These are phyloP conservation scores for Thalassoma bifasciatum DNA, from an alignment of 2,113 vertebrate species.

Conservation along the genomic window DNA sequence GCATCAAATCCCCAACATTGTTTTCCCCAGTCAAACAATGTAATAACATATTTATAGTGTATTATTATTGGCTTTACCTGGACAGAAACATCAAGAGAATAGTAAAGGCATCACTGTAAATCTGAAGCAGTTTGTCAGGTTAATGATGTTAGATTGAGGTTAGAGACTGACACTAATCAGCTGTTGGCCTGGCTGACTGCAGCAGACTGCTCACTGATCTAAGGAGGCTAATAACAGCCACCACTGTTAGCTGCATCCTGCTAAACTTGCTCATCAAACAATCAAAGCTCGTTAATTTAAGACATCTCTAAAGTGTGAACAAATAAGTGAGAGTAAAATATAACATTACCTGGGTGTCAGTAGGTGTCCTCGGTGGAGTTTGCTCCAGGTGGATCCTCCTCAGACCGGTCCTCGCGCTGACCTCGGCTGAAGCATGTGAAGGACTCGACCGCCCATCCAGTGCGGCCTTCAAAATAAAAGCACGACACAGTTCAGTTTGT, in stretches of 20 bases:
- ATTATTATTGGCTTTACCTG: not conserved
- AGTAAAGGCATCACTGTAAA: not conserved
- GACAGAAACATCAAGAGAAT: too few species aligned
- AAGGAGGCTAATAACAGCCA: slow-evolving; percentile 44
- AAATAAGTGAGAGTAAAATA: not conserved
- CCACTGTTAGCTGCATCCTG: not conserved
- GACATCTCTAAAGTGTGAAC: not conserved
- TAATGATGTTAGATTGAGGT: slow-evolving; percentile 34
- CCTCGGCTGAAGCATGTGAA: slow-evolving; percentile 55
- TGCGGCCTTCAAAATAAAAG: slow-evolving; percentile 63
- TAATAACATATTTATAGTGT: not conserved
- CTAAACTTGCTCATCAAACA: not conserved
- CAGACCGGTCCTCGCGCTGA: slow-evolving; percentile 33
- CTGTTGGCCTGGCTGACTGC: not conserved
- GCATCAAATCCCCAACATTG: not conserved
- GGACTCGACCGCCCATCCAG: slow-evolving; percentile 22
- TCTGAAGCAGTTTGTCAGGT: not conserved
- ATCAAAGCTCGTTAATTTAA: not conserved
- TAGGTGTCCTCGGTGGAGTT: not conserved
- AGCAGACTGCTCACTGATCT: slow-evolving; percentile 53
- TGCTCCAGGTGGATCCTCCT: accelerated
- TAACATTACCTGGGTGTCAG: not conserved
- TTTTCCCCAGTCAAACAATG: not conserved
- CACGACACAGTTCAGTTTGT: accelerated
- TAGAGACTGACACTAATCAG: not conserved